Conservation (phyloP, 1,140 invertebrate genomes). For the Sipha flava region DNA sequence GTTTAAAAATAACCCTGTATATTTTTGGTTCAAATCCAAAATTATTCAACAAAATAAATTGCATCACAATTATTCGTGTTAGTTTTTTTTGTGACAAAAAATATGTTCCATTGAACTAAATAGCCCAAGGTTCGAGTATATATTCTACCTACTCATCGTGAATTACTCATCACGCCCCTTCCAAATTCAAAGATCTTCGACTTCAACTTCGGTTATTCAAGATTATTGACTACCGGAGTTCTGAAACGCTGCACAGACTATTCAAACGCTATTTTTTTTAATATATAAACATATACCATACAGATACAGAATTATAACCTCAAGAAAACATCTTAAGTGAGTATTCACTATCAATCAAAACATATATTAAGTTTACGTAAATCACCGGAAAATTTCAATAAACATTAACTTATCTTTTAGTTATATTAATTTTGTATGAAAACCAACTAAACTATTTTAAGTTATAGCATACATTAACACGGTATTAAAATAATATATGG, state of each 20-base stretch:
- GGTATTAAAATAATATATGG: too few species aligned
- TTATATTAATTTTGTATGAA: too few species aligned
- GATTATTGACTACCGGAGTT: not conserved
- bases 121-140: not conserved
- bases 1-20: slow-evolving; percentile 16
- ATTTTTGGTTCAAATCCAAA: slow-evolving; percentile 18
- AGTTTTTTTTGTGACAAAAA: not conserved
- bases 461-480: too few species aligned
- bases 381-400: too few species aligned
- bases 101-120: slow-evolving; percentile 3
- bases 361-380: too few species aligned
- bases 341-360: too few species aligned
- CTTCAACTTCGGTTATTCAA: not conserved
- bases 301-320: too few species aligned
- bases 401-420: too few species aligned
- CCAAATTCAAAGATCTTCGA: not conserved
- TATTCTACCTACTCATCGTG: not conserved
- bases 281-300: not conserved
- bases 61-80: not conserved
- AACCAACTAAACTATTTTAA: too few species aligned
- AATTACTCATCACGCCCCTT: slow-evolving; percentile 1
- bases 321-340: not conserved
- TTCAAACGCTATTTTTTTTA: not conserved
- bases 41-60: slow-evolving; percentile 20
- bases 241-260: not conserved